phyloP scores from a whole-genome alignment of 2,113 vertebrate genomes.

The Anarrhichthys ocellatus region DNA sequence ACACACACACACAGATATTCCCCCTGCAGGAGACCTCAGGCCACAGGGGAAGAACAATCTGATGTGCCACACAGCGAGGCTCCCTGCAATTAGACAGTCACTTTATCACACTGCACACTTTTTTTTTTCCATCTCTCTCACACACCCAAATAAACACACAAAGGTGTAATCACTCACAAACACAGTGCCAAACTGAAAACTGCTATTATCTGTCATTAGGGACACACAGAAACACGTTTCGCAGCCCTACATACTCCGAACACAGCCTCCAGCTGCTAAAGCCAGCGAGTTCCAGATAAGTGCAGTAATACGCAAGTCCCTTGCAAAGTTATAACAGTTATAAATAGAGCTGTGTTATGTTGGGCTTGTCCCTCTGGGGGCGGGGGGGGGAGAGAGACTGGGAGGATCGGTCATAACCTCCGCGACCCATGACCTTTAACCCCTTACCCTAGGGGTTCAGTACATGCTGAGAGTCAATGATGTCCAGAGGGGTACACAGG shows the following conservation, averaged over 20 bases:
- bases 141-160: conserved; percentile 58
- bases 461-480: conserved; percentile 68
- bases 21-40: conserved; percentile 68
- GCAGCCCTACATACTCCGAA: conserved; percentile 44
- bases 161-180: conserved; percentile 75
- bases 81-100: conserved; percentile 76
- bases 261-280: conserved; percentile 11
- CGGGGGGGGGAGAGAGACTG: conserved; percentile 32
- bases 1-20: conserved; percentile 25
- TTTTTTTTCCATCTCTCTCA: conserved; percentile 52
- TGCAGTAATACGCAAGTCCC: conserved; percentile 32
- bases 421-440: conserved; percentile 57
- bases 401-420: conserved; percentile 60
- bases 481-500: conserved; percentile 65
- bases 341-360: conserved; percentile 62
- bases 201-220: conserved; percentile 75
- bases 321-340: conserved; percentile 50
- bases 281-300: conserved; percentile 17
- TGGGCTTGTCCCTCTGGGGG: conserved; percentile 44
- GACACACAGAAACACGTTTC: conserved; percentile 50
- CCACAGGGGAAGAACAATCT: conserved; percentile 77
- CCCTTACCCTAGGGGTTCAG: conserved; percentile 41
- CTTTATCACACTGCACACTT: conserved; percentile 72
- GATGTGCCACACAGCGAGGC: conserved; percentile 70
- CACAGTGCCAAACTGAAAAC: conserved; percentile 72